These are phyloP conservation scores for Allobates femoralis DNA, from an alignment of 2,797 vertebrate species.

Conservation along the genomic window DNA sequence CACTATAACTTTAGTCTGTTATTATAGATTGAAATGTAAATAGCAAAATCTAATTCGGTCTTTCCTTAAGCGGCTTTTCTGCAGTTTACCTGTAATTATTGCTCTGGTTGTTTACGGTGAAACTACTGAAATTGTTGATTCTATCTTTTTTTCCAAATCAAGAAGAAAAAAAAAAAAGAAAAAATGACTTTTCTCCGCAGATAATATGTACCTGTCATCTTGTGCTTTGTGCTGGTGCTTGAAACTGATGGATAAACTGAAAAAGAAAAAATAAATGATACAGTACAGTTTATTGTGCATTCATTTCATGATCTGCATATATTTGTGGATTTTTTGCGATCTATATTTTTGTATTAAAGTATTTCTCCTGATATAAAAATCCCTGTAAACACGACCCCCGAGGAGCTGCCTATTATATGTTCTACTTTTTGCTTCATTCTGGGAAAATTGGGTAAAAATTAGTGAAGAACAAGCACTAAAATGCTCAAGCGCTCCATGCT, in stretches of 20 bases:
- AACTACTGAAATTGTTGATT: neutral
- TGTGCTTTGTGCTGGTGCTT: conserved; percentile 2
- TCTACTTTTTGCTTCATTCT: neutral
- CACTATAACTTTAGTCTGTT: neutral
- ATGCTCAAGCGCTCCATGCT: no score
- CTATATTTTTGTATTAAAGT: neutral
- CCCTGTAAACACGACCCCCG: neutral
- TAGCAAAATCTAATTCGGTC: neutral
- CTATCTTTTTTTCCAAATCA: neutral
- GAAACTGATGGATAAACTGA: conserved; percentile 26
- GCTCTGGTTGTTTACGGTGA: neutral
- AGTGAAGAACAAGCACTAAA: no score
- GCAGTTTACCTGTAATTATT: neutral
- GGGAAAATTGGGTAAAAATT: neutral
- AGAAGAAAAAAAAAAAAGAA: neutral
- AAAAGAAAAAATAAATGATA: neutral
- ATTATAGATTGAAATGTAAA: neutral
- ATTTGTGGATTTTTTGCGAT: neutral
- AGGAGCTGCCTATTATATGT: no score
- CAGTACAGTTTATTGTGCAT: neutral
- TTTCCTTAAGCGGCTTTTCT: neutral
- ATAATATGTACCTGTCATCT: conserved; percentile 33
- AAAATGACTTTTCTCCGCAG: neutral
- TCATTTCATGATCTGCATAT: neutral
- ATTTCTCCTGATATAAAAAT: neutral